Percentiles rank a stretch among this genome's conserved stretches.
phyloP scores from a whole-genome alignment of 1,140 invertebrate genomes.

The Solenopsis fugax region DNA sequence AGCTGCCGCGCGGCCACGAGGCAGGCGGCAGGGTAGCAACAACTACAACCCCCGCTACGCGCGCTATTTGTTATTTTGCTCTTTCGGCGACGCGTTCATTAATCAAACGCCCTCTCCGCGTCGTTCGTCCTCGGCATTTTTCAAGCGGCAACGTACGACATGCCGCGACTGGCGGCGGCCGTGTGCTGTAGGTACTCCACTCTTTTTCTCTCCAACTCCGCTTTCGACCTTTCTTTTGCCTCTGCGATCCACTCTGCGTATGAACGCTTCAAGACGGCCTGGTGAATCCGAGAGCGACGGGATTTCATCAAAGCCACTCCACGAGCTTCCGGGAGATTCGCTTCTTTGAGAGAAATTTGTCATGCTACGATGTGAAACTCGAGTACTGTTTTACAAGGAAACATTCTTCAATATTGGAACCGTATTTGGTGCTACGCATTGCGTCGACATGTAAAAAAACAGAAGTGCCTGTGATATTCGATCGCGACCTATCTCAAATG shows the following conservation, averaged over 20 bases:
- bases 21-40: constrained; percentile 30
- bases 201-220: not conserved
- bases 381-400: constrained; percentile 21
- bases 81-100: constrained; percentile 83
- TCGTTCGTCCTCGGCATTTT: constrained; percentile 80
- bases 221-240: constrained; percentile 34
- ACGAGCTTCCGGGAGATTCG: not conserved
- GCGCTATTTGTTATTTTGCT: constrained; percentile 84
- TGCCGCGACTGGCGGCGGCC: constrained; percentile 64
- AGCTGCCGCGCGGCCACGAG: constrained; percentile 56
- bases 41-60: constrained; percentile 68
- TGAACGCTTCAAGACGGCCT: constrained; percentile 3
- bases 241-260: not conserved
- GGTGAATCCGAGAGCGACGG: constrained; percentile 18
- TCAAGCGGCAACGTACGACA: constrained; percentile 75
- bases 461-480: not conserved
- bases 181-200: constrained; percentile 46
- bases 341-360: constrained; percentile 40
- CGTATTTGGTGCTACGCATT: not conserved
- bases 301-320: not conserved
- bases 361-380: not conserved
- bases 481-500: not conserved
- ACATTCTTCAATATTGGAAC: constrained; percentile 32
- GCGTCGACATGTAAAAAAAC: too few relatives aligned
- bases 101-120: constrained; percentile 82